Base-by-base conservation (phyloP, 2,113 vertebrate genomes). In the Marmota flaviventris region DNA sequence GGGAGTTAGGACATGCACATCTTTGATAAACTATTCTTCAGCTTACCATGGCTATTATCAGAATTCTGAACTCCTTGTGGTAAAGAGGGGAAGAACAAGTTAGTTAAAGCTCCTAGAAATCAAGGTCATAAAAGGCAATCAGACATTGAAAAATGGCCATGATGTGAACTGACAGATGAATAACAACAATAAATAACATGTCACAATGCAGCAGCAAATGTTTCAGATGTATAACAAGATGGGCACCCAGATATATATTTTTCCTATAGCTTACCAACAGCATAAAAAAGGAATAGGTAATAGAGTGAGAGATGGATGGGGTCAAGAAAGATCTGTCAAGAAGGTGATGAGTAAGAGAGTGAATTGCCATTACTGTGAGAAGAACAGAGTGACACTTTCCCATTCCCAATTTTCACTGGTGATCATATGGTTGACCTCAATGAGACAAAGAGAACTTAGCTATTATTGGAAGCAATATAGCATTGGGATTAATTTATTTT, bases 361-460 rank as follows among this genome's bases (percentile, higher is more conserved):
- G 24, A 58, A 86, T 91, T 34, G 51, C 48, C 18, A 22, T 93
- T 83, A 77, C 37, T 83, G 22, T 24, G 79, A 94, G 61, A 51
- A 48, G n/a, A 90, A 48, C 39, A 79, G 76, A 93, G 24, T 1
- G 1, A 8, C 11, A 53, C 34, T 84, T 75, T 87, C 34, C 73
- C 82, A 70, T 81, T 92, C 73, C 69, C 51, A 91, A 1, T 89
- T 96, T 96, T 58, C 67, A 85, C 45, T 93, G 25, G 34, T 87
- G 58, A 45, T n/a, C 67, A 83, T 73, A 88, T 69, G 53, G 63
- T 89, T 97, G 89, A 98, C 79, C 85, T 96, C 75, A 72, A 14
- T 20, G 56, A 95, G 39, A 89, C 37, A 16, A 84, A 77, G 82
- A 91, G 7, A 76, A 94, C 14, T 77, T 29, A 34, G 5, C 13